Percentiles rank a stretch among this genome's conserved stretches.
phyloP scores from a whole-genome alignment of 1,140 invertebrate species.

The Trypoxylus dichotomus region DNA sequence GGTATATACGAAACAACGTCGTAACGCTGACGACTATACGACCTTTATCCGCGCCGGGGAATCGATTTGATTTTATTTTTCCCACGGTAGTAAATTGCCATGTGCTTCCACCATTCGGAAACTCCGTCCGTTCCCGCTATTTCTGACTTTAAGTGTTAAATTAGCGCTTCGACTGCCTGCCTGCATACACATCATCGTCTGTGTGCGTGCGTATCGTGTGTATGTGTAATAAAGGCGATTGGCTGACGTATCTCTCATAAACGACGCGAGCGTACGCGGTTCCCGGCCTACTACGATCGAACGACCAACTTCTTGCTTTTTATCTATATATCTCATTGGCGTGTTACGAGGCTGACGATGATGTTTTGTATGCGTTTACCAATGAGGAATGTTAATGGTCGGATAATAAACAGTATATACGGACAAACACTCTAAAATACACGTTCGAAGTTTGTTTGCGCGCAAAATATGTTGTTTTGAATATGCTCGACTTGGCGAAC shows the following conservation, averaged over 20 bases:
- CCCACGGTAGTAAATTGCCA: neutral
- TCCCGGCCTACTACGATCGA: neutral
- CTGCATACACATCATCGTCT: too few species aligned
- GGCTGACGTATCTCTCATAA: neutral
- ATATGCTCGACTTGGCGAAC: neutral
- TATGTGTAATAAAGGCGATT: neutral
- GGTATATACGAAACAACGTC: too few species aligned
- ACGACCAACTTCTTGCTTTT: neutral
- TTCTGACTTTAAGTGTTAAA: constrained; percentile 3
- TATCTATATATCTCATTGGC: neutral
- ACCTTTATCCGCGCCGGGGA: neutral
- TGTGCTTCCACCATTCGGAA: neutral
- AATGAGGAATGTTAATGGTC: neutral
- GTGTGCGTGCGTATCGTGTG: neutral
- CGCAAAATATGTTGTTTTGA: too few species aligned
- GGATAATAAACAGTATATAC: neutral
- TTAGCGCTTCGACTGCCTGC: neutral
- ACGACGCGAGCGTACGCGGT: too few species aligned
- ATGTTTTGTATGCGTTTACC: neutral
- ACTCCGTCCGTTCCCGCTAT: neutral
- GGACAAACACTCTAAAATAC: too few species aligned
- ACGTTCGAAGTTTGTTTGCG: neutral
- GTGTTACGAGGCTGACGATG: neutral
- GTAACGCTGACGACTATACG: neutral
- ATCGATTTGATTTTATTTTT: constrained; percentile 4